Conservation (phyloP, 2,888 invertebrate species). For the Xiphydria camelus region DNA sequence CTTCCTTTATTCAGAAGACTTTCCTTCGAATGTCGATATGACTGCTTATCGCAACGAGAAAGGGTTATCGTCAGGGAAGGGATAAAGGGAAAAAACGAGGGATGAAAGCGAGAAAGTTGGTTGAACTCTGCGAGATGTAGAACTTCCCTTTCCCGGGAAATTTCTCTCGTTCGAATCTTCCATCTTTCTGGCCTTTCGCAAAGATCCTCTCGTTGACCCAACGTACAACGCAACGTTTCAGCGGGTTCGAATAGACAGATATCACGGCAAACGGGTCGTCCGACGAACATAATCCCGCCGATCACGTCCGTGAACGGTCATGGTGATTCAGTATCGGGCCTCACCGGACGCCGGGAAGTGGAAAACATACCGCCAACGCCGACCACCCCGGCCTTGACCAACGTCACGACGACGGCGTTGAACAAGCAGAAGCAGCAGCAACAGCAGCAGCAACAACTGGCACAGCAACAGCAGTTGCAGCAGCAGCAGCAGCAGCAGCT, state of each 20-base stretch:
- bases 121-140: too few relatives aligned
- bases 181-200: too few relatives aligned
- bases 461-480: constrained; percentile 27
- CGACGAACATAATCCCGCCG: constrained; percentile 60
- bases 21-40: too few relatives aligned
- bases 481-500: constrained; percentile 56
- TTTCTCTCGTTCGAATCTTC: too few relatives aligned
- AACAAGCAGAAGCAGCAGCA: constrained; percentile 38
- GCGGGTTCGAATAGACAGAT: constrained; percentile 46
- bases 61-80: too few relatives aligned
- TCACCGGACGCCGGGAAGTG: constrained; percentile 63
- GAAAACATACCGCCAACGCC: constrained; percentile 68
- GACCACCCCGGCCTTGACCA: constrained; percentile 49
- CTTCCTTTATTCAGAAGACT: too few relatives aligned
- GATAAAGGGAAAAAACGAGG: too few relatives aligned
- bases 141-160: too few relatives aligned
- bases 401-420: constrained; percentile 36
- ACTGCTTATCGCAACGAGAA: too few relatives aligned
- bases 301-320: constrained; percentile 63
- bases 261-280: constrained; percentile 46
- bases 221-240: too few relatives aligned
- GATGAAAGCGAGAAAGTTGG: too few relatives aligned
- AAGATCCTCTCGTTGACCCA: too few relatives aligned
- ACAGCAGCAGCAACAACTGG: constrained; percentile 31
- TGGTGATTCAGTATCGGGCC: constrained; percentile 55